Conservation (phyloP, 2,797 vertebrate genomes). For the Gila robusta region DNA sequence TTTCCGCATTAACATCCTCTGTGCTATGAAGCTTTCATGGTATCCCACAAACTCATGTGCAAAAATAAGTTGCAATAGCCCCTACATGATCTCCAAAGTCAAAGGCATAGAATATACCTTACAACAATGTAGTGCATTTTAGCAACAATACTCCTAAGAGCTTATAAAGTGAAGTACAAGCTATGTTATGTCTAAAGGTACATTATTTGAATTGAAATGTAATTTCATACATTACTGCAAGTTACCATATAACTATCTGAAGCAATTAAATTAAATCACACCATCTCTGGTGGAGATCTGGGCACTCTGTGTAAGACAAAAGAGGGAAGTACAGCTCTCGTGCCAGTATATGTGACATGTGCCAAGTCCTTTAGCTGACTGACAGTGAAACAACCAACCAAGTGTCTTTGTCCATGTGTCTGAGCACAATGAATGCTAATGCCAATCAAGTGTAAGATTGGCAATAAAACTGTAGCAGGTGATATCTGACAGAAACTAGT, state of each 20-base stretch:
- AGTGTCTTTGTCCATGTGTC: conserved; percentile 48
- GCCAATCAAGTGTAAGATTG: conserved; percentile 27
- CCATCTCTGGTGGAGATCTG: conserved; percentile 49
- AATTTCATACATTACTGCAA: neutral
- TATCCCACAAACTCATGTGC: too few relatives aligned
- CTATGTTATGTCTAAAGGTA: neutral
- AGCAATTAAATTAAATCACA: conserved; percentile 34
- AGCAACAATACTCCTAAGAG: neutral
- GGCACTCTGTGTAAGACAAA: conserved; percentile 37
- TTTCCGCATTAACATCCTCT: neutral
- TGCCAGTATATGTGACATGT: conserved; percentile 44
- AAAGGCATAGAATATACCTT: neutral
- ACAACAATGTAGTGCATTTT: neutral
- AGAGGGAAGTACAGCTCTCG: conserved; percentile 35
- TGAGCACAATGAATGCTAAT: conserved; percentile 32
- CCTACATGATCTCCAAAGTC: neutral
- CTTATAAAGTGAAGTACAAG: too few relatives aligned
- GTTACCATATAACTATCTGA: neutral
- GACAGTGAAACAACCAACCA: conserved; percentile 58
- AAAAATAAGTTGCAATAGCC: neutral
- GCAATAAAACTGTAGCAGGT: conserved; percentile 37
- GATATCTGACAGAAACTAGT: neutral
- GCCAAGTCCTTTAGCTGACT: conserved; percentile 53
- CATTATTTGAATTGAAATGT: neutral
- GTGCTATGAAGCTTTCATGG: neutral